Base-by-base conservation (phyloP, 2,888 invertebrate genomes). In the Metellina segmentata region DNA sequence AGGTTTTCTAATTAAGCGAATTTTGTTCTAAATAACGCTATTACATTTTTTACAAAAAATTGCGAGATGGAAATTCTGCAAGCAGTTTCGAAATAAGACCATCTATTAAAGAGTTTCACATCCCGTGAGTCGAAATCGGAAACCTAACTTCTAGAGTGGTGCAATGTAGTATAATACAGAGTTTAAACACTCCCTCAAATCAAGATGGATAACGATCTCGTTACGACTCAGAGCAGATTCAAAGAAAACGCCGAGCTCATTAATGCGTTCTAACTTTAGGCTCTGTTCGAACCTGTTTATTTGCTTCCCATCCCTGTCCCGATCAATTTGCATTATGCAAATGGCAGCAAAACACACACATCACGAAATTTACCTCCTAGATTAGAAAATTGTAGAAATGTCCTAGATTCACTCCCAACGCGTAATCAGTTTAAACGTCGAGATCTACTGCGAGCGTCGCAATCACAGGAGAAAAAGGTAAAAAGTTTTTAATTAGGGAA, bases 401-500 rank as follows among this genome's bases (percentile, higher is more conserved):
- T 6, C 79, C 79, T 61, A 69, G 61, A 79, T 79, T 79, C 20
- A 8, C 6, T 11, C 34, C 1, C 11, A 20, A 34, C 20, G 11
- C 77, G 51, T 19, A 19, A 49, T 13, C 49, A 9, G 52, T 19
- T 77, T 51, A 51, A 77, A 51, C 69, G 19, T 52, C 8, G 51
- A 19, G 16, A n/a, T 19, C 19, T n/a, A n/a, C n/a, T 72, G 49
- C 13, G 16, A 79, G 20, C 79, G 61, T 20, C 20, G 34, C 0
- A 16, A 11, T 52, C 51, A 78, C 20, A 51, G 13, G 7, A 20
- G 16, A 34, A 20, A 34, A 61, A 61, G 5, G 61, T 16, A 61
- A 16, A 78, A 51, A 78, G 4, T 19, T 75, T 77, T 78, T 86
- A 86, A 86, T 86, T 86, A 86, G 78, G 78, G 78, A 77, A 77